Base-by-base conservation (phyloP, 2,797 vertebrate species). In the Echeneis naucrates region DNA sequence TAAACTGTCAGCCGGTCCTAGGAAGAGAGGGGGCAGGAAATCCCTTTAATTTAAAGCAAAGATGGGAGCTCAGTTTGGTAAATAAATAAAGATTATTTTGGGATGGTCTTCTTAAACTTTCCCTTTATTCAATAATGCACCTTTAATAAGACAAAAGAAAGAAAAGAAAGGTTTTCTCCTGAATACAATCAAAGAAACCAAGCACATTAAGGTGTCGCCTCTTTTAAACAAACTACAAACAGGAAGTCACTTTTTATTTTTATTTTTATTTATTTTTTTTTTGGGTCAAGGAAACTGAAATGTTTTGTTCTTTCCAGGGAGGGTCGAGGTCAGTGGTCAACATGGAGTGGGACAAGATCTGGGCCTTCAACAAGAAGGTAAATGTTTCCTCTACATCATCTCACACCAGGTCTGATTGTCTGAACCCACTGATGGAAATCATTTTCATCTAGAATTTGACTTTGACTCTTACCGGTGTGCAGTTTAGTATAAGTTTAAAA, bases 311-410 rank as follows among this genome's bases (percentile, higher is more conserved):
- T 66, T 56, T 72, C 13, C 69, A 99, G 98, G 98, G 98, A 54
- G 98, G 97, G 17, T 99, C 98, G 23, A 94, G 97, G 68, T 99
- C 98, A 42, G 97, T 99, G 0, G 98, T 99, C 72, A 99, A 99
- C 91, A 99, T 99, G 98, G 98, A 99, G 79, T 99, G 98, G 98
- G 98, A 99, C 94, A 99, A 99, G 94, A 98, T 99, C 89, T 99
- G 98, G 98, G 92, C 98, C 1, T 99, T 99, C 86, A 99, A 99
- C 87, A 99, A 99, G 91, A 99, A 99, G 97, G 98, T 99, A 95
- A 13, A 3, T 30, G 45, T 76, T 24, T 13, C 21, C 45, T n/a
- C 7, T 40, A 35, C 61, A 1, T 47, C 13, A 26, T 55, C 1
- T 4, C 2, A 1, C 5, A 42, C 30, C 1, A 14, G 14, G 24